Conservation (phyloP, 2,888 invertebrate species). For the Diploptera punctata region DNA sequence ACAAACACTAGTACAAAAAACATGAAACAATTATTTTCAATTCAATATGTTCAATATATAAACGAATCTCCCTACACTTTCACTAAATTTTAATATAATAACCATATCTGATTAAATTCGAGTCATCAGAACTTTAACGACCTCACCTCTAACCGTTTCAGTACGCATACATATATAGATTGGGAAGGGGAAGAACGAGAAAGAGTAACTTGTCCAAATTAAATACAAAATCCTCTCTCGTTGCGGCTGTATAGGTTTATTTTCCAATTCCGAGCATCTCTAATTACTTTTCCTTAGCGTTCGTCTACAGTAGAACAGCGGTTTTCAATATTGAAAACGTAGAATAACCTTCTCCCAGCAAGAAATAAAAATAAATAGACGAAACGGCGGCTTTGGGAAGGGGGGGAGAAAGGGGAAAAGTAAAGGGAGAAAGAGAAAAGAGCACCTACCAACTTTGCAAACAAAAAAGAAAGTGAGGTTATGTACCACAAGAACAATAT, state of each 20-base stretch:
- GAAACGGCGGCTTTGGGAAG: background rate
- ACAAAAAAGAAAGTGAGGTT: too few relatives aligned
- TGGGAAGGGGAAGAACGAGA: background rate
- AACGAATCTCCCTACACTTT: background rate
- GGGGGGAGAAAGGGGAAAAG: background rate
- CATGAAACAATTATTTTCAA: too few relatives aligned
- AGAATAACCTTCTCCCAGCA: background rate
- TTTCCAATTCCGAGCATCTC: conserved; percentile 27
- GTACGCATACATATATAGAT: background rate
- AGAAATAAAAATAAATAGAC: background rate
- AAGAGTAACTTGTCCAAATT: conserved; percentile 17
- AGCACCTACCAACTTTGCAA: background rate
- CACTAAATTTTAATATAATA: conserved; percentile 2
- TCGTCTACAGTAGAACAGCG: conserved; percentile 6
- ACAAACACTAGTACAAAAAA: too few relatives aligned
- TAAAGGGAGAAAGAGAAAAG: background rate
- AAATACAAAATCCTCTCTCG: conserved; percentile 33
- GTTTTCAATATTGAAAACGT: conserved; percentile 32
- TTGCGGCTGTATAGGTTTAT: conserved; percentile 29
- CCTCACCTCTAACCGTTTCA: background rate
- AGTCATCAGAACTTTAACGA: background rate
- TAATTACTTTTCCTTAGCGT: conserved; percentile 32
- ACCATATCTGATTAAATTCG: conserved; percentile 14
- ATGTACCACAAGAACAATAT: conserved; percentile 16
- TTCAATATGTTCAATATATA: too few relatives aligned